phyloP scores from a whole-genome alignment of 2,888 invertebrate genomes.

The Andrena hattorfiana region DNA sequence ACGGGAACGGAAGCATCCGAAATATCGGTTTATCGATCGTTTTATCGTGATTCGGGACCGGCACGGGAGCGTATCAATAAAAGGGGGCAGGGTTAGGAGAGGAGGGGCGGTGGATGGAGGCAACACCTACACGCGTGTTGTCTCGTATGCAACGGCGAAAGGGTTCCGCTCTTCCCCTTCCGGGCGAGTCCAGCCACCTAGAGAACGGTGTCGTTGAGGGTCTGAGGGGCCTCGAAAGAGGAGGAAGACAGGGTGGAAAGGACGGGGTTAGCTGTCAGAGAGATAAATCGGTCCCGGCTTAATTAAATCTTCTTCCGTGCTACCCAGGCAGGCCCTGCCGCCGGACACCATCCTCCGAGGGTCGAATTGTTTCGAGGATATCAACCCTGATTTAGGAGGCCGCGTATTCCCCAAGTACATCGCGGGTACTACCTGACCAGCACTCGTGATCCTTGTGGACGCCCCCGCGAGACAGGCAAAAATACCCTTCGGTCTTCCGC shows the following conservation, averaged over 20 bases:
- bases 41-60: slow-evolving; percentile 30
- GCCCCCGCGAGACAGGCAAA: slow-evolving; percentile 21
- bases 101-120: slow-evolving; percentile 19
- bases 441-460: slow-evolving; percentile 67
- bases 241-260: slow-evolving; percentile 71
- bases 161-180: slow-evolving; percentile 66
- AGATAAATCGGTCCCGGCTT: slow-evolving; percentile 85
- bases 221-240: slow-evolving; percentile 75
- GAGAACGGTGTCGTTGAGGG: slow-evolving; percentile 77
- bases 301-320: slow-evolving; percentile 85
- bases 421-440: slow-evolving; percentile 73
- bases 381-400: slow-evolving; percentile 83
- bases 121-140: slow-evolving; percentile 51
- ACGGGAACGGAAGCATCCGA: slow-evolving; percentile 11
- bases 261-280: slow-evolving; percentile 83
- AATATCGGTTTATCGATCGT: slow-evolving; percentile 58
- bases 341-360: slow-evolving; percentile 79
- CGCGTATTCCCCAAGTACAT: slow-evolving; percentile 76
- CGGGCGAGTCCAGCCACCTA: slow-evolving; percentile 70
- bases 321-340: slow-evolving; percentile 76
- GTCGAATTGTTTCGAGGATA: slow-evolving; percentile 84
- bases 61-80: slow-evolving; percentile 46
- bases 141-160: slow-evolving; percentile 55
- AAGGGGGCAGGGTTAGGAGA: slow-evolving; percentile 13
- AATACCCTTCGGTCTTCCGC: not conserved